Conservation (phyloP, 2,113 vertebrate genomes). For the Bolborhynchus lineola region DNA sequence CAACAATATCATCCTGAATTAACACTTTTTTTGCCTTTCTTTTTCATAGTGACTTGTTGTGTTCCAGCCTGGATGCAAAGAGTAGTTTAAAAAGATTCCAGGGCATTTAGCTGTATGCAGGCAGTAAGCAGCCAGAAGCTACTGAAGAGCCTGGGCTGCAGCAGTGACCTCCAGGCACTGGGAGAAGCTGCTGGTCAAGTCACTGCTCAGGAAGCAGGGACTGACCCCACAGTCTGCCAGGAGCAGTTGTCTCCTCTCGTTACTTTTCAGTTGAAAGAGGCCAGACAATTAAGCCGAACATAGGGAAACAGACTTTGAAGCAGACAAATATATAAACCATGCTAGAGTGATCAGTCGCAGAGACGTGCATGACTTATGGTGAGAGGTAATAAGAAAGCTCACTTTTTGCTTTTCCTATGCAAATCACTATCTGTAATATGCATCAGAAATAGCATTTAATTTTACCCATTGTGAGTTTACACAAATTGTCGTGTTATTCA, state of each 20-base stretch:
- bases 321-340: background rate
- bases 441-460: background rate
- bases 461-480: background rate
- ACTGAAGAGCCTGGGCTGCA: background rate
- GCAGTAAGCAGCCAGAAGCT: background rate
- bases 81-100: background rate
- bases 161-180: background rate
- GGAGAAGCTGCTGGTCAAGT: background rate
- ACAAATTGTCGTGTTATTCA: background rate
- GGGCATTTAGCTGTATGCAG: background rate
- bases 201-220: background rate
- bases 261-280: background rate
- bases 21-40: background rate
- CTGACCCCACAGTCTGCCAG: background rate
- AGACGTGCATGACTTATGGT: background rate
- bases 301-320: background rate
- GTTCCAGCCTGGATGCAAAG: background rate
- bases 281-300: background rate
- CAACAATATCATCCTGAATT: background rate
- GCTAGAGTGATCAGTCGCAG: background rate
- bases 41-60: background rate
- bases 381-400: background rate
- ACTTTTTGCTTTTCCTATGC: background rate
- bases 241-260: background rate
- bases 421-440: rapidly evolving